Evolutionary conservation across 2,797 vertebrate species (phyloP), one percentile per base, ranked within the genome.

Genomic region (Argentina silus): DNA sequence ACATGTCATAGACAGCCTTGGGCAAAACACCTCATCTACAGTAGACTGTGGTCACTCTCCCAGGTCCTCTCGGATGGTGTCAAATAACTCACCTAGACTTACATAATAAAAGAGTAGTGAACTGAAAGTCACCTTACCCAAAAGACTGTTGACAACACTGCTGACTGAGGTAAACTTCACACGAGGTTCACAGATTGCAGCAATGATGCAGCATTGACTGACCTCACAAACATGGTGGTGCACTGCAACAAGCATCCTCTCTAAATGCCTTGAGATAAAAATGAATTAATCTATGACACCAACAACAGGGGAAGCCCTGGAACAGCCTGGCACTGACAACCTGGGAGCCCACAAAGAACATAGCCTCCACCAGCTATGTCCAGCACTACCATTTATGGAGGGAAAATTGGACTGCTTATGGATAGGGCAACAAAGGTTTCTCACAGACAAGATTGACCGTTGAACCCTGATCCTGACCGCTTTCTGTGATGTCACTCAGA

Each of bases 91-190:
- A 27, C 21, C 59, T 42, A 27, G 21, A 1, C 21, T 15, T 42
- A 42, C 3, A 60, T 60, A 27, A 60, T 60, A 27, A 14, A 36
- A 14, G 59, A 6, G 23, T 8, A 63, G 42, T 63, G 42, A 63
- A 63, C 36, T 63, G 61, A 63, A 63, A 63, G 43, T 48, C 47
- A 48, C 47, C 15, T n/a, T 43, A 27, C 59, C 59, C 36, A 14
- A 36, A 36, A 27, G 23, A 14, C 12, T 6, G 11, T 3, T 60
- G 27, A 60, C 59, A 36, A n/a, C n/a, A n/a, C n/a, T n/a, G n/a
- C n/a, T n/a, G n/a, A n/a, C n/a, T n/a, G n/a, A n/a, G n/a, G n/a
- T n/a, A n/a, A n/a, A n/a, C n/a, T n/a, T n/a, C n/a, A n/a, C n/a
- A n/a, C n/a, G n/a, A n/a, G n/a, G n/a, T 59, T 59, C 9, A 3